phyloP scores from a whole-genome alignment of 2,113 vertebrate species.

The Daubentonia madagascariensis region DNA sequence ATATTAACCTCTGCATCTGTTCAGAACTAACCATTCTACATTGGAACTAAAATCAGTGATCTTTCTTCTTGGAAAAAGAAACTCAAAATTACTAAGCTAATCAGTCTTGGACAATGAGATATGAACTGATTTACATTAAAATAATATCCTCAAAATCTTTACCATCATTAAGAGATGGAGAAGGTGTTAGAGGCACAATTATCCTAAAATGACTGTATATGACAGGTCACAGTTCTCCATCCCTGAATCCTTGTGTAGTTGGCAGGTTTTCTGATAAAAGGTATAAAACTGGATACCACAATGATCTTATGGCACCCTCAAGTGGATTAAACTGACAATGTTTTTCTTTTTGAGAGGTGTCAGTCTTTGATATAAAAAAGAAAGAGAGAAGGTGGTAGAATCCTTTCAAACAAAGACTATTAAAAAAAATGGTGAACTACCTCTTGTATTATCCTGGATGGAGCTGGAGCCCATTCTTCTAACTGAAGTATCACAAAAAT shows the following conservation, averaged over 20 bases:
- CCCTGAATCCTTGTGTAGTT: background rate
- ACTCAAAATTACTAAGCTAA: constrained; percentile 39
- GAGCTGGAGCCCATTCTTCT: too few species aligned
- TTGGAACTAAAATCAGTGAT: background rate
- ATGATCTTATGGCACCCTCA: constrained; percentile 74
- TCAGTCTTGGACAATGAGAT: background rate
- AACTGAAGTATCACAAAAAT: too few species aligned
- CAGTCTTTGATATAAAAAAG: constrained; percentile 8
- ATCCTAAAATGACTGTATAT: background rate
- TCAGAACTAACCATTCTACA: background rate
- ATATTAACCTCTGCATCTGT: background rate
- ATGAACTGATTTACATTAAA: constrained; percentile 23
- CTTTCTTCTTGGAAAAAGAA: constrained; percentile 20
- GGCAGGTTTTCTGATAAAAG: background rate
- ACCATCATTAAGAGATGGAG: background rate
- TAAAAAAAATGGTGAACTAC: too few species aligned
- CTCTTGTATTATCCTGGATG: too few species aligned
- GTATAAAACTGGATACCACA: background rate
- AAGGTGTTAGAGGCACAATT: background rate
- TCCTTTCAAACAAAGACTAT: constrained; percentile 5
- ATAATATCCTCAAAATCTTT: constrained; percentile 35
- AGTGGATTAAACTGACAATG: constrained; percentile 54
- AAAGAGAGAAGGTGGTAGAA: background rate
- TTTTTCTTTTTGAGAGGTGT: background rate
- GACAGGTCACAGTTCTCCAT: background rate